Percentiles rank a stretch among this genome's conserved stretches.
Conservation (phyloP, 2,888 invertebrate genomes). For the Drosophila kuntzei region DNA sequence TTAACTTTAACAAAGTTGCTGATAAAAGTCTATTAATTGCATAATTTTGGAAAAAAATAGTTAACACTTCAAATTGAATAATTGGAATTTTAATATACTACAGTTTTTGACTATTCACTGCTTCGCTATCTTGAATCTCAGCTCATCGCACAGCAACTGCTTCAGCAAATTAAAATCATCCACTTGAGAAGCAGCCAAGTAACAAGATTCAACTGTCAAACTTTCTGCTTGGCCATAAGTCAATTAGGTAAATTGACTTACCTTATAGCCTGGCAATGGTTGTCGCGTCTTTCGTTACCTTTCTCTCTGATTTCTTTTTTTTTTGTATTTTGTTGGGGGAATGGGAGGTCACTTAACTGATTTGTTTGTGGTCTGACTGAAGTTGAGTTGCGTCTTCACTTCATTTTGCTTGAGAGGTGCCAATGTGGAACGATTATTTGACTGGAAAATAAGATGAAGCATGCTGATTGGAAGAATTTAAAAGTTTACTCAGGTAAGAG, state of each 20-base stretch:
- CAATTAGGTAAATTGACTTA: conserved; percentile 78
- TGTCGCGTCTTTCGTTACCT: conserved; percentile 39
- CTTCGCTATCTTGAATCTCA: conserved; percentile 6
- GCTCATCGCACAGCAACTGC: conserved; percentile 2
- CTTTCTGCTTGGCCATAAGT: conserved; percentile 67
- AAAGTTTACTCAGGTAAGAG: conserved; percentile 19
- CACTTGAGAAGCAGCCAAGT: conserved; percentile 25
- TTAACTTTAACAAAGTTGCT: too few relatives aligned
- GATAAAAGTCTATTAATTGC: not conserved
- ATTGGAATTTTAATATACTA: not conserved
- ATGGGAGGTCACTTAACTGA: conserved; percentile 67
- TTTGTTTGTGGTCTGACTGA: conserved; percentile 68
- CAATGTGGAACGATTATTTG: conserved; percentile 49
- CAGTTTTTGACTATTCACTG: too few relatives aligned
- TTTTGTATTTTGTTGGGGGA: conserved; percentile 8
- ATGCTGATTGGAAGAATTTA: conserved; percentile 40
- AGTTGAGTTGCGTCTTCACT: conserved; percentile 46
- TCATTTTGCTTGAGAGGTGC: conserved; percentile 60
- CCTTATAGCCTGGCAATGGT: conserved; percentile 36
- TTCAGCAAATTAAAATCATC: conserved; percentile 44
- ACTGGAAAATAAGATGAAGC: conserved; percentile 32
- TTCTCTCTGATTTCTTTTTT: conserved; percentile 3
- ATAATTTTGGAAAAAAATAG: not conserved
- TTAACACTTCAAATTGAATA: not conserved
- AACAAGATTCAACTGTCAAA: conserved; percentile 60